phyloP scores from a whole-genome alignment of 2,113 vertebrate genomes.

The Columba livia region DNA sequence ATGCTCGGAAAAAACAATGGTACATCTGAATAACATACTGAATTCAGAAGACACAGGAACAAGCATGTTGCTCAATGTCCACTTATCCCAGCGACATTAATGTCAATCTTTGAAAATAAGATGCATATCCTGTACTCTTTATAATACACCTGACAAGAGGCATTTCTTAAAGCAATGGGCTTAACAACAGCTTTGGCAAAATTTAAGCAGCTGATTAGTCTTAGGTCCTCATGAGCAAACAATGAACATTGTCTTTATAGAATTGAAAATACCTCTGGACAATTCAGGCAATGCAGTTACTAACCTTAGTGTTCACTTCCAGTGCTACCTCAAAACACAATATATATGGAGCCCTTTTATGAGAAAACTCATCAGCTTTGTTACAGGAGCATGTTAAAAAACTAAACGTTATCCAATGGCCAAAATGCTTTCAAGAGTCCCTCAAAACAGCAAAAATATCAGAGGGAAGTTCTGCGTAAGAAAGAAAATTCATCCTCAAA shows the following conservation, averaged over 20 bases:
- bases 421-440: neutral
- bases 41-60: neutral
- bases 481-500: neutral
- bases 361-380: neutral
- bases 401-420: neutral
- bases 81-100: neutral
- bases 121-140: neutral
- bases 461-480: neutral
- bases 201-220: neutral
- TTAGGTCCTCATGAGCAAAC: neutral
- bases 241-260: neutral
- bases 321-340: neutral
- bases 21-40: neutral
- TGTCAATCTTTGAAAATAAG: neutral
- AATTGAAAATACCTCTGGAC: neutral
- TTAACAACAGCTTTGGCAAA: neutral
- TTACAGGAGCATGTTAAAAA: neutral
- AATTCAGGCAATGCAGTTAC: neutral
- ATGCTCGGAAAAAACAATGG: neutral
- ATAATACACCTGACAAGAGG: neutral
- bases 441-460: neutral
- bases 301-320: neutral
- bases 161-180: neutral
- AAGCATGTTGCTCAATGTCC: neutral
- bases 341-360: fast-evolving